These are phyloP conservation scores for Dasypogon diadema DNA, from an alignment of 2,888 invertebrate species.

Conservation along the genomic window DNA sequence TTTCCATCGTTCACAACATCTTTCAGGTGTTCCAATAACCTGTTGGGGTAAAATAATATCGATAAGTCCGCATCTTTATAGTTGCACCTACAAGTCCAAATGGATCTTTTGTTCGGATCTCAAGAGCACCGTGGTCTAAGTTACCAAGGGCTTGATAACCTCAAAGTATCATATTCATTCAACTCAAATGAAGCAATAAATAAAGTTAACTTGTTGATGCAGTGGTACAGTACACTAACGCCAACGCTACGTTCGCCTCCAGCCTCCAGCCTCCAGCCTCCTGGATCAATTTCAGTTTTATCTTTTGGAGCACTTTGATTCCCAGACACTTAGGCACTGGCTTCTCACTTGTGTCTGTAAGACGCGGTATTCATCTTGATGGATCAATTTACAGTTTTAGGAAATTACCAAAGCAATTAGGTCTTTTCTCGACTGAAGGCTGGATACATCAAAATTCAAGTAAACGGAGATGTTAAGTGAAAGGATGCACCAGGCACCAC, in stretches of 20 bases:
- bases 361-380: slow-evolving; percentile 28
- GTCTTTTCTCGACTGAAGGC: slow-evolving; percentile 19
- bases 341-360: slow-evolving; percentile 7
- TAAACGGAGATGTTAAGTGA: no score
- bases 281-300: slow-evolving; percentile 40
- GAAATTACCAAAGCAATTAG: slow-evolving; percentile 34
- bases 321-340: slow-evolving; percentile 20
- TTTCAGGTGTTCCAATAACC: slow-evolving; percentile 37
- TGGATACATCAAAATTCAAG: neutral
- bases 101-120: slow-evolving; percentile 36
- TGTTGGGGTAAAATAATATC: slow-evolving; percentile 19
- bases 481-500: slow-evolving; percentile 5
- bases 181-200: slow-evolving; percentile 36
- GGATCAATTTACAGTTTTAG: slow-evolving; percentile 38
- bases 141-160: slow-evolving; percentile 18
- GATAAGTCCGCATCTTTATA: slow-evolving; percentile 40
- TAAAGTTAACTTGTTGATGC: slow-evolving; percentile 16
- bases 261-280: neutral
- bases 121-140: neutral
- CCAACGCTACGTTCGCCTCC: slow-evolving; percentile 9
- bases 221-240: slow-evolving; percentile 1
- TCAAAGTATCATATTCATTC: slow-evolving; percentile 41
- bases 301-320: slow-evolving; percentile 14
- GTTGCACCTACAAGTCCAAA: slow-evolving; percentile 35
- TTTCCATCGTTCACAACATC: neutral